Conservation (phyloP, 2,888 invertebrate species). For the Plagodis pulveraria region DNA sequence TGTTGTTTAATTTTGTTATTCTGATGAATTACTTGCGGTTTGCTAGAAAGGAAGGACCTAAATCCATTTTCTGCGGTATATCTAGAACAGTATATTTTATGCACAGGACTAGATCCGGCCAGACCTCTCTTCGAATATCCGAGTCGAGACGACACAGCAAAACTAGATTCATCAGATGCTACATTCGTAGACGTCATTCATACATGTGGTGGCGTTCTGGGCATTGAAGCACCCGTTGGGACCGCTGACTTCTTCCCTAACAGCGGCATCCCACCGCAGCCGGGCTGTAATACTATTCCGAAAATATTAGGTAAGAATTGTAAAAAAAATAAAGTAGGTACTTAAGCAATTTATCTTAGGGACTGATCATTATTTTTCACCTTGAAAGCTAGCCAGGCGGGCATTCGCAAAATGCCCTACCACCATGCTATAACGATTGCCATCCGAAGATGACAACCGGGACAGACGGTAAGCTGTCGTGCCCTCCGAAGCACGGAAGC, state of each 20-base stretch:
- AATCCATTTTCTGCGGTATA: neutral
- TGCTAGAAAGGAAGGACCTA: too few relatives aligned
- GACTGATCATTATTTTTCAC: too few relatives aligned
- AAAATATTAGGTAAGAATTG: constrained; percentile 49
- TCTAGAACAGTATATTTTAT: constrained; percentile 7
- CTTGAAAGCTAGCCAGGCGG: too few relatives aligned
- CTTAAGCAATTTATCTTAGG: too few relatives aligned
- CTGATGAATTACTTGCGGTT: too few relatives aligned
- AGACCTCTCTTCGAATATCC: constrained; percentile 87
- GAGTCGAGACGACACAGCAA: constrained; percentile 76
- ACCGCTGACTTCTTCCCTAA: constrained; percentile 89
- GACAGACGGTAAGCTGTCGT: too few relatives aligned
- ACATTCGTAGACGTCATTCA: constrained; percentile 87
- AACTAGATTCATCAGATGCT: constrained; percentile 85
- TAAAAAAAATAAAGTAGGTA: too few relatives aligned
- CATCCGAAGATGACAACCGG: too few relatives aligned
- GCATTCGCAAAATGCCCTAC: too few relatives aligned
- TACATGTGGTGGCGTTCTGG: constrained; percentile 88
- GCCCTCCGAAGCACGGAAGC: too few relatives aligned
- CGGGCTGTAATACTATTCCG: constrained; percentile 85
- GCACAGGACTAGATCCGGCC: constrained; percentile 88
- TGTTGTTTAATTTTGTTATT: too few relatives aligned
- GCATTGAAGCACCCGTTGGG: constrained; percentile 86
- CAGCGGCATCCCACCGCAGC: constrained; percentile 87
- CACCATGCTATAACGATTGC: too few relatives aligned